Evolutionary conservation across 2,797 vertebrate species (phyloP).

Genomic region (Characodon lateralis): DNA sequence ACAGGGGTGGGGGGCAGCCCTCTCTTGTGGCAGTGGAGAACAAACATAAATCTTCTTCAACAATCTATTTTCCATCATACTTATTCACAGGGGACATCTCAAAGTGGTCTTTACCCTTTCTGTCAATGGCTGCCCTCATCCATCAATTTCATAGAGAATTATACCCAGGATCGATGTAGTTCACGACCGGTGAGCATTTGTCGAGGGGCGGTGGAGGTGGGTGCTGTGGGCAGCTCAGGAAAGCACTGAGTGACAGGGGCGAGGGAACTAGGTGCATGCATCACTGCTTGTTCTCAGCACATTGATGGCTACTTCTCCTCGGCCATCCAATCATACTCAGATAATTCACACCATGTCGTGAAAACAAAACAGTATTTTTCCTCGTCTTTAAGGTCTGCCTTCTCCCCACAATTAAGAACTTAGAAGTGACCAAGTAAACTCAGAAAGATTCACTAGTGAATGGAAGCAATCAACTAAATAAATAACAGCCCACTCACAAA

Average conservation of each 20-base stretch:
- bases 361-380: slow-evolving; percentile 50
- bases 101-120: slow-evolving; percentile 90
- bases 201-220: slow-evolving; percentile 71
- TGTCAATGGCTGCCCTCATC: slow-evolving; percentile 91
- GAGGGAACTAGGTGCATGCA: slow-evolving; percentile 44
- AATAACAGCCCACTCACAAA: slow-evolving; percentile 2
- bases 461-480: slow-evolving; percentile 22
- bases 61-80: slow-evolving; percentile 86
- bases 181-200: slow-evolving; percentile 86
- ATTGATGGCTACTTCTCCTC: slow-evolving; percentile 74
- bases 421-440: slow-evolving; percentile 20
- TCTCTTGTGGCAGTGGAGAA: slow-evolving; percentile 74
- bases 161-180: slow-evolving; percentile 91
- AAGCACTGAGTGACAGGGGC: background rate
- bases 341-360: slow-evolving; percentile 73
- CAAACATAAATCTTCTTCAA: slow-evolving; percentile 88
- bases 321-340: slow-evolving; percentile 68
- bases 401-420: slow-evolving; percentile 23
- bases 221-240: background rate
- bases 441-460: slow-evolving; percentile 27
- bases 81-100: slow-evolving; percentile 87
- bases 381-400: slow-evolving; percentile 32
- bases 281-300: slow-evolving; percentile 71
- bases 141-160: slow-evolving; percentile 96
- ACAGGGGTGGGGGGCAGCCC: slow-evolving; percentile 21